These are phyloP conservation scores for Saccostrea cuccullata DNA, from an alignment of 1,140 invertebrate genomes.

Conservation along the genomic window DNA sequence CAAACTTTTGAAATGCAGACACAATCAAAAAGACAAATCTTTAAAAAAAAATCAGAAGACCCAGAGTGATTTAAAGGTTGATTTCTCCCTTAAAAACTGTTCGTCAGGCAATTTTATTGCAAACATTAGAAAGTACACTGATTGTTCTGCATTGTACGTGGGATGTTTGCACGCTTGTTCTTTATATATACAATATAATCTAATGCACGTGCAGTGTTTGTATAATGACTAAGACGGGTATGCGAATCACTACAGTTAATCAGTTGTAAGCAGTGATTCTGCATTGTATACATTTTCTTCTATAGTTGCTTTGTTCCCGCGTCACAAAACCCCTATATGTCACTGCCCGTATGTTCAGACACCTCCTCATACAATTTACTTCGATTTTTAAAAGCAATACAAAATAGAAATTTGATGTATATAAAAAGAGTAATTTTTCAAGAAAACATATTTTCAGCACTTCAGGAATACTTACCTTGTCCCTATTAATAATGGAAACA, in stretches of 20 bases:
- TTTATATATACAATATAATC: slow-evolving; percentile 14
- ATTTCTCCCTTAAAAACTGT: background rate
- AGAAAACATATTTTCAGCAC: background rate
- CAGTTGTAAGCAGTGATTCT: background rate
- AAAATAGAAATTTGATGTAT: too few species aligned
- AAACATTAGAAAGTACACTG: background rate
- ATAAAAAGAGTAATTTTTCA: too few species aligned
- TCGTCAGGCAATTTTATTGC: background rate
- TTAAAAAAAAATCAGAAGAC: background rate
- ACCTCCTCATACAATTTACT: background rate
- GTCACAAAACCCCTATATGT: background rate
- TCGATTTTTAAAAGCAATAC: too few species aligned
- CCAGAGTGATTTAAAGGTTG: background rate
- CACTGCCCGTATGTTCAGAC: background rate
- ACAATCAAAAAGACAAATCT: background rate
- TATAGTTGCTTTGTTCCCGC: background rate
- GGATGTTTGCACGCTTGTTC: background rate
- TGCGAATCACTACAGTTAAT: background rate
- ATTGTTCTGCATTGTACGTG: background rate
- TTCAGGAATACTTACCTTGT: background rate
- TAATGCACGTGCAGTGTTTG: background rate
- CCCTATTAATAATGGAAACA: background rate
- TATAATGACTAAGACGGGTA: slow-evolving; percentile 7
- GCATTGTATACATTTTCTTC: background rate
- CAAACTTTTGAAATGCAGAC: too few species aligned